Conservation (phyloP, 2,797 vertebrate species). For the Leuciscus waleckii region DNA sequence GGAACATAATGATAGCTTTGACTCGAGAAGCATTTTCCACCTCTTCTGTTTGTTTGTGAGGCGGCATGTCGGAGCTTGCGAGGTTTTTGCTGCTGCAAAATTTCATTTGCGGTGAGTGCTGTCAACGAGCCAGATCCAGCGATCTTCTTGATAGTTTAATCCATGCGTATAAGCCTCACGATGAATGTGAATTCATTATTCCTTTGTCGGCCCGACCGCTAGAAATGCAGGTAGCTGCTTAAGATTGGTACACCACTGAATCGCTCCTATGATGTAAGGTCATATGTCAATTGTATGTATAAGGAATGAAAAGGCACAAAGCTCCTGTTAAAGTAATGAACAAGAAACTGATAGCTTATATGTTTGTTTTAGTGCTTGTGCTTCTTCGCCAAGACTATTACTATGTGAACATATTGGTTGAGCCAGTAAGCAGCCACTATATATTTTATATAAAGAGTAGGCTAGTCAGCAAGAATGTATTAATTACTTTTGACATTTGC, state of each 20-base stretch:
- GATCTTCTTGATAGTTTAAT: conserved; percentile 82
- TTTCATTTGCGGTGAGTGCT: conserved; percentile 68
- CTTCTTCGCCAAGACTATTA: not conserved
- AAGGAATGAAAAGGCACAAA: conserved; percentile 6
- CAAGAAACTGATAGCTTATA: not conserved
- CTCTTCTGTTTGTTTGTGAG: conserved; percentile 70
- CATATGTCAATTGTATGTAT: not conserved
- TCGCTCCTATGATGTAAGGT: not conserved
- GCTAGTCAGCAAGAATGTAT: not conserved
- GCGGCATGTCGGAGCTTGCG: conserved; percentile 71
- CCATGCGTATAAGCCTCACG: conserved; percentile 73
- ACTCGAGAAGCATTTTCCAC: conserved; percentile 54
- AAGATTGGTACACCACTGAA: not conserved
- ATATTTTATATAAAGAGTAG: not conserved
- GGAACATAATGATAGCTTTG: conserved; percentile 75
- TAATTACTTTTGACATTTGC: not conserved
- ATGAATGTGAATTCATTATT: conserved; percentile 70
- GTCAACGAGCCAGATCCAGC: conserved; percentile 72
- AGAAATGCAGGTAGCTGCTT: conserved; percentile 16
- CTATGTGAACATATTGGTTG: not conserved
- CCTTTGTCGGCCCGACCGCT: conserved; percentile 43
- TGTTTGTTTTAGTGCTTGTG: not conserved
- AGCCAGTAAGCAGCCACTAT: not conserved
- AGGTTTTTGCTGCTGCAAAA: conserved; percentile 65
- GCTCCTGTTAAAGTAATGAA: not conserved